phyloP scores from a whole-genome alignment of 2,797 vertebrate genomes.

The Lepidocolaptes lacrymiger region DNA sequence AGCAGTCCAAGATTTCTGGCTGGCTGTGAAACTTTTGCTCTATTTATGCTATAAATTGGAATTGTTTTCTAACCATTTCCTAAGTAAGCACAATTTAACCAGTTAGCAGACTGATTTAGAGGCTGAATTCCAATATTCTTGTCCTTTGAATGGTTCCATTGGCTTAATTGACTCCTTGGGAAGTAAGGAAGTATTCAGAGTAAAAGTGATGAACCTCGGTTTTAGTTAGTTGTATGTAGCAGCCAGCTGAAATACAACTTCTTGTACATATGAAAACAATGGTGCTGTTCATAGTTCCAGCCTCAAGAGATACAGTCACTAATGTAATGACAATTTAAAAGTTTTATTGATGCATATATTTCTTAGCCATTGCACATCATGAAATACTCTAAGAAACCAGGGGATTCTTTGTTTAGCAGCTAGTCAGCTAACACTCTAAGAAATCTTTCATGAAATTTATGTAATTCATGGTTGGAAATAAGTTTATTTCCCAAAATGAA shows the following conservation, averaged over 20 bases:
- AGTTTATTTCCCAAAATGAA: background rate
- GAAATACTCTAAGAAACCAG: background rate
- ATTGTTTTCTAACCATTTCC: conserved; percentile 20
- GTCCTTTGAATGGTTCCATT: conserved; percentile 6
- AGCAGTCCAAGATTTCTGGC: conserved; percentile 6
- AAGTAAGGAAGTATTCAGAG: conserved; percentile 21
- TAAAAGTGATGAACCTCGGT: background rate
- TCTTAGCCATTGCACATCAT: background rate
- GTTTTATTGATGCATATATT: conserved; percentile 15
- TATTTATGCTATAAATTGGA: background rate
- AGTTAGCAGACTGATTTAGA: conserved; percentile 8
- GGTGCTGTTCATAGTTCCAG: background rate
- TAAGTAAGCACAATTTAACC: background rate
- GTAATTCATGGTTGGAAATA: background rate
- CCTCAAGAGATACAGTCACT: background rate
- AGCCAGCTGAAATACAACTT: conserved; percentile 8
- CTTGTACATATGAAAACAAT: background rate
- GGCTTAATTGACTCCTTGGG: background rate
- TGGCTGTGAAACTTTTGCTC: conserved; percentile 1
- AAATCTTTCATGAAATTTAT: background rate
- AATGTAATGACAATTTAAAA: conserved; percentile 15
- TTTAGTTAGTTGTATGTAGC: background rate
- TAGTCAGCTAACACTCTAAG: background rate
- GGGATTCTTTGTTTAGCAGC: background rate
- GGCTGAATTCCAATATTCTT: conserved; percentile 9